phyloP scores from a whole-genome alignment of 2,113 vertebrate genomes.

The Echinops telfairi region DNA sequence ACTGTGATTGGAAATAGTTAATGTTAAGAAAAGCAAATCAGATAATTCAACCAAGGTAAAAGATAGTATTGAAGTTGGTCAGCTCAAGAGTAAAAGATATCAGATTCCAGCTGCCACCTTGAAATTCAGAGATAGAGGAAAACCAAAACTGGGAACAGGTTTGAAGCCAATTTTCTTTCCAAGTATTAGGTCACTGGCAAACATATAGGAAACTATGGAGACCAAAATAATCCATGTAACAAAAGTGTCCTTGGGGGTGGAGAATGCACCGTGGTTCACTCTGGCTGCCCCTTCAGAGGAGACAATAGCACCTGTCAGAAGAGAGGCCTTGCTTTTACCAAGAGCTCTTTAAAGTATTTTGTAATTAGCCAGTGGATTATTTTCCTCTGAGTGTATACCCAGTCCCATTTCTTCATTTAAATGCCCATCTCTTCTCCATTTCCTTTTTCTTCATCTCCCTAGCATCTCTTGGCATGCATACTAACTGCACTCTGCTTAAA shows the following conservation, averaged over 20 bases:
- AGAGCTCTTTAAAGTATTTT: background rate
- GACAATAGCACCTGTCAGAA: background rate
- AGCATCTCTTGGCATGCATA: too few species aligned
- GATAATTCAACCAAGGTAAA: constrained; percentile 6
- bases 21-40: background rate
- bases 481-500: too few species aligned
- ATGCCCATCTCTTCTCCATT: background rate
- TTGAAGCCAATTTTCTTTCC: background rate
- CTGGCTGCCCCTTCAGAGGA: background rate
- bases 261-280: constrained; percentile 7
- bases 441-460: background rate
- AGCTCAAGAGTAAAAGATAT: background rate
- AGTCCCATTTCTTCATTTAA: background rate
- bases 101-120: constrained; percentile 3
- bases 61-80: constrained; percentile 28
- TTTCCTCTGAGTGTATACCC: background rate
- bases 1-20: constrained; percentile 33
- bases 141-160: background rate
- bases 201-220: background rate
- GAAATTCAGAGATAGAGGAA: constrained; percentile 11
- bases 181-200: background rate
- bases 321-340: constrained; percentile 51
- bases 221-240: constrained; percentile 20
- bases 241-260: background rate
- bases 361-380: background rate